Evolutionary conservation across 2,113 vertebrate genomes (phyloP).

Genomic region (Aegotheles bennettii): DNA sequence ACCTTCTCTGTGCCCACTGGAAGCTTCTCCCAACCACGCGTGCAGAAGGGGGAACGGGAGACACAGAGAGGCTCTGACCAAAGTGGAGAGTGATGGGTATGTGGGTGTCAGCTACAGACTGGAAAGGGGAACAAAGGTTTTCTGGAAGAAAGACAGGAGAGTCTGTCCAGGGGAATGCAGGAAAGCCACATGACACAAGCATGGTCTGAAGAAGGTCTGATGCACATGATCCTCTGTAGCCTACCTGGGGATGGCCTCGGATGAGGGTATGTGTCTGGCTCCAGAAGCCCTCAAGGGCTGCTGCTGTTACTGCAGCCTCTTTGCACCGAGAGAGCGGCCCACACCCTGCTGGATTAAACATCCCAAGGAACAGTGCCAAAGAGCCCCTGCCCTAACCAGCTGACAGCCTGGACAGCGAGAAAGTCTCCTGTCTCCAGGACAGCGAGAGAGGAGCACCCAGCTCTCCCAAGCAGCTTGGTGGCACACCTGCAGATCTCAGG

Average conservation of each 20-base stretch:
- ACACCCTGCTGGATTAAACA: background rate
- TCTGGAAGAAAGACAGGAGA: background rate
- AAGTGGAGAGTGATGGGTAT: background rate
- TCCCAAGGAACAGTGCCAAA: background rate
- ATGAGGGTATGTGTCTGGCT: fast-evolving
- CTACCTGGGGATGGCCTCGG: background rate
- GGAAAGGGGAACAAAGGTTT: background rate
- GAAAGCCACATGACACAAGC: background rate
- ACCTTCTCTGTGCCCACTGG: background rate
- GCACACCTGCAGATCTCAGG: fast-evolving
- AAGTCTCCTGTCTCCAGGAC: background rate
- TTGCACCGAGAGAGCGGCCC: background rate
- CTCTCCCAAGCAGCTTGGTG: background rate
- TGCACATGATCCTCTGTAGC: fast-evolving
- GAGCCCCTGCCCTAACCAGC: background rate
- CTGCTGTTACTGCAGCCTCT: background rate
- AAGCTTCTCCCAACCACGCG: background rate
- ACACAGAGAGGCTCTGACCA: fast-evolving
- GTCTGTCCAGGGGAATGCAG: background rate
- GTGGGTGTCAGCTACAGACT: background rate
- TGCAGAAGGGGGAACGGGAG: background rate
- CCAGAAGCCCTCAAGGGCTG: background rate
- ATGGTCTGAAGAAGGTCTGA: background rate
- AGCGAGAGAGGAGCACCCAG: fast-evolving
- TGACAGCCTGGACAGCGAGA: no score